Conservation (phyloP, 2,888 invertebrate genomes). For the Sisyra terminalis region DNA sequence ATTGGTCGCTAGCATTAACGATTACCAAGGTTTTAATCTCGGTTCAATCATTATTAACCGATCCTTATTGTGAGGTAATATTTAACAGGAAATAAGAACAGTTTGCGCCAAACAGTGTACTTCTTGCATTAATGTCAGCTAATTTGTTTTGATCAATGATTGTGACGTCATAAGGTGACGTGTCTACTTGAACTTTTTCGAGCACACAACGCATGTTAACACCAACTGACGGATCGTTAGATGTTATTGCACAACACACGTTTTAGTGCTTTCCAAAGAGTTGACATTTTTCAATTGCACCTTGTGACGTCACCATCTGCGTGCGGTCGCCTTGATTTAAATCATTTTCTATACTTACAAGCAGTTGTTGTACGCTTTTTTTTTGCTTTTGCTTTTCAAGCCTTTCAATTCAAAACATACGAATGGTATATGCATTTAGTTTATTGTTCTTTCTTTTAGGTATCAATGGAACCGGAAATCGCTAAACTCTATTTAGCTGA, state of each 20-base stretch:
- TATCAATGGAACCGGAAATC: slow-evolving; percentile 79
- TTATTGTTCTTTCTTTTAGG: slow-evolving; percentile 27
- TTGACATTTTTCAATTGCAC: too few relatives aligned
- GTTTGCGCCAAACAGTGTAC: not conserved
- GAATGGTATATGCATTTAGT: too few relatives aligned
- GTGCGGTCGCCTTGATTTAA: too few relatives aligned
- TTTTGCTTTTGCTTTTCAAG: too few relatives aligned
- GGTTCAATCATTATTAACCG: slow-evolving; percentile 74
- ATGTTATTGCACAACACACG: too few relatives aligned
- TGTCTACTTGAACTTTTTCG: not conserved
- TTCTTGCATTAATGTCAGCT: not conserved
- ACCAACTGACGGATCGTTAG: too few relatives aligned
- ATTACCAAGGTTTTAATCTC: slow-evolving; percentile 79
- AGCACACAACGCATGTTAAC: too few relatives aligned
- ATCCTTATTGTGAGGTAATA: slow-evolving; percentile 71
- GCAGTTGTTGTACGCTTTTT: too few relatives aligned
- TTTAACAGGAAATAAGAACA: not conserved
- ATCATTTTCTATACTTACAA: too few relatives aligned
- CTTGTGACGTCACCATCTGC: too few relatives aligned
- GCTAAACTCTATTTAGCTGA: slow-evolving; percentile 64
- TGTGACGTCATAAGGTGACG: not conserved
- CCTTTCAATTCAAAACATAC: too few relatives aligned
- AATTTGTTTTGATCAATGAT: not conserved
- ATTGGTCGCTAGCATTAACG: slow-evolving; percentile 90
- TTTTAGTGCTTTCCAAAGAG: too few relatives aligned